Base-by-base conservation (phyloP, 2,888 invertebrate genomes). In the Operophtera brumata region DNA sequence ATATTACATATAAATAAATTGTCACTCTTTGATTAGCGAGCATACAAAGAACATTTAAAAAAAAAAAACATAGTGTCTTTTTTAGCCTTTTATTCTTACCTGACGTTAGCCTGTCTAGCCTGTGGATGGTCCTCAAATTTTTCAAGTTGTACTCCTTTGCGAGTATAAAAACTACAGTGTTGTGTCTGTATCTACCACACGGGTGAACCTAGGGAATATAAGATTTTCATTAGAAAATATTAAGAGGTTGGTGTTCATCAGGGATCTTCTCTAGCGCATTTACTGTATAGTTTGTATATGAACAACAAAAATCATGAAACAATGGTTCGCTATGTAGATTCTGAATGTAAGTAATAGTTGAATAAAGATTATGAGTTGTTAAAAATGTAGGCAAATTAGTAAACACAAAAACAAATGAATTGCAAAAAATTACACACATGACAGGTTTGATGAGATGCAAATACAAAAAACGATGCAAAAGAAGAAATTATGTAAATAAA, bases 171-270 rank as follows among this genome's bases (percentile, higher is more conserved):
- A 97, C 96, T 62, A 99, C 96, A 6, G 98, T 97, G 89, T 99
- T 99, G 91, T 98, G 97, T 48, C 98, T 93, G 89, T 99, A 99
- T 75, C 99, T 93, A 59, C 99, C 99, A 84, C 99, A 99, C 2
- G 99, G 99, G 86, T 99, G 99, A 57, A 97, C 97, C 97, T 97
- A 90, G 42, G 60, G 57, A 66, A 59, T 65, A 49, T 54, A 50
- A 53, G 59, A 58, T 60, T 65, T 59, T 62, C 14, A 59, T 56
- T 55, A 56, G 42, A 48, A 39, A 6, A 46, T 32, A n/a, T 36
- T 37, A n/a, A 51, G 9, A 30, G 9, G 35, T 37, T 39, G 11
- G 37, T 50, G 14, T 59, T 13, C 12, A 41, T 20, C 50, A 61
- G 47, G 59, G 53, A 5, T 3, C 8, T 14, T 11, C 11, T 9